These are phyloP conservation scores for Zaprionus lineosus DNA, from an alignment of 2,888 invertebrate species.

Conservation along the genomic window DNA sequence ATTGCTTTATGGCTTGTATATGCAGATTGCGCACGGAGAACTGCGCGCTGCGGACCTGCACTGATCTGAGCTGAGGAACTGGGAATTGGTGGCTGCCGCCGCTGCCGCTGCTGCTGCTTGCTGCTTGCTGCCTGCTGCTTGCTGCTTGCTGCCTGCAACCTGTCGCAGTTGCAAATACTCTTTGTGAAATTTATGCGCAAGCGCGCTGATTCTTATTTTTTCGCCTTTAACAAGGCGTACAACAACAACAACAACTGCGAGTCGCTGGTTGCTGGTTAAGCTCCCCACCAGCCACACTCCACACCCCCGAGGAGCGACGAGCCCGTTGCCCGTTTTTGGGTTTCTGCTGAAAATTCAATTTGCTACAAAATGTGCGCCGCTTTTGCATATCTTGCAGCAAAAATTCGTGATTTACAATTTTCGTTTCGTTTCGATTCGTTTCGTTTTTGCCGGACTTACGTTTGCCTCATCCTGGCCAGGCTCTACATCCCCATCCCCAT, in stretches of 20 bases:
- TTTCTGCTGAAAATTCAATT: conserved; percentile 78
- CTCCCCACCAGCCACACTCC: conserved; percentile 2
- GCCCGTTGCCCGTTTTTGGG: conserved; percentile 43
- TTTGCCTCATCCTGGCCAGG: conserved; percentile 52
- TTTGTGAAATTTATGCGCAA: conserved; percentile 76
- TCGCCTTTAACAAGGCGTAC: conserved; percentile 75
- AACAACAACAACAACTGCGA: conserved; percentile 33
- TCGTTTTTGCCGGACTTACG: conserved; percentile 21
- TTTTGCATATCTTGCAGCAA: conserved; percentile 77
- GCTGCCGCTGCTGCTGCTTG: conserved; percentile 33
- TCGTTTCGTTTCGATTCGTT: conserved; percentile 58
- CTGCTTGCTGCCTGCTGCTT: too few species aligned
- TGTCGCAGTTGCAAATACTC: conserved; percentile 66
- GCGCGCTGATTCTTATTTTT: conserved; percentile 78
- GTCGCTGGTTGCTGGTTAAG: conserved; percentile 9
- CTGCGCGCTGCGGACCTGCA: conserved; percentile 29
- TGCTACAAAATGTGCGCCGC: conserved; percentile 77
- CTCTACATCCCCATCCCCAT: not conserved
- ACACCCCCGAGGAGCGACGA: too few species aligned
- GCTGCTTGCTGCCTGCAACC: conserved; percentile 64
- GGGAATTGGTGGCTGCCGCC: conserved; percentile 21
- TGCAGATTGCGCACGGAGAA: conserved; percentile 70
- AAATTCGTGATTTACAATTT: conserved; percentile 79
- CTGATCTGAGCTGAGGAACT: conserved; percentile 10
- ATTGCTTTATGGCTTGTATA: conserved; percentile 81